These are phyloP conservation scores for Cavia porcellus DNA, from an alignment of 2,113 vertebrate species.

Conservation along the genomic window DNA sequence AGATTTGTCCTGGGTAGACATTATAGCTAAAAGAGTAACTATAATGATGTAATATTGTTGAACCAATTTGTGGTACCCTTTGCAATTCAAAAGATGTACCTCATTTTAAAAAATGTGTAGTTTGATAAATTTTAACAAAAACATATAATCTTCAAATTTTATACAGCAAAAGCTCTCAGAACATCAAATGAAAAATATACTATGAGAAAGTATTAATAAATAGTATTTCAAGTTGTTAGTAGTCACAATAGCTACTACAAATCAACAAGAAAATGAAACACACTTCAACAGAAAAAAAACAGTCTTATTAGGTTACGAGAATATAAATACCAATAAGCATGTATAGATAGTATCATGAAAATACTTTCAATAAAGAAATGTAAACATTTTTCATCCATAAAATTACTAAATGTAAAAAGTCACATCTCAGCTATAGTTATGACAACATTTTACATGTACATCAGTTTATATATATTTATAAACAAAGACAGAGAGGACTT, in stretches of 20 bases:
- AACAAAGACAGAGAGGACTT: background rate
- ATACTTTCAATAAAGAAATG: conserved; percentile 4
- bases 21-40: conserved; percentile 30
- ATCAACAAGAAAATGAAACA: background rate
- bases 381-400: conserved; percentile 32
- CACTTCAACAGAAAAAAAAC: conserved; percentile 40
- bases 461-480: background rate
- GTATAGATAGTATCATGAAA: background rate
- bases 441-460: background rate
- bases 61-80: conserved; percentile 21
- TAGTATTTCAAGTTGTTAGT: background rate
- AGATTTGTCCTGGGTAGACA: conserved; percentile 9
- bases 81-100: conserved; percentile 36
- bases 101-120: conserved; percentile 46
- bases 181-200: background rate
- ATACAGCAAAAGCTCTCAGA: background rate
- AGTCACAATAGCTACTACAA: conserved; percentile 1
- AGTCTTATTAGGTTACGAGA: background rate
- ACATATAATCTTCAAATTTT: conserved; percentile 32
- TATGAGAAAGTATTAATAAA: conserved; percentile 35
- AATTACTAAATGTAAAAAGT: background rate
- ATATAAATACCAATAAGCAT: conserved; percentile 19
- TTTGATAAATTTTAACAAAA: background rate
- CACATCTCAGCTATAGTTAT: background rate
- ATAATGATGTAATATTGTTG: conserved; percentile 27